Evolutionary conservation across 2,888 invertebrate genomes (phyloP).

Genomic region (Diarsia rubi): DNA sequence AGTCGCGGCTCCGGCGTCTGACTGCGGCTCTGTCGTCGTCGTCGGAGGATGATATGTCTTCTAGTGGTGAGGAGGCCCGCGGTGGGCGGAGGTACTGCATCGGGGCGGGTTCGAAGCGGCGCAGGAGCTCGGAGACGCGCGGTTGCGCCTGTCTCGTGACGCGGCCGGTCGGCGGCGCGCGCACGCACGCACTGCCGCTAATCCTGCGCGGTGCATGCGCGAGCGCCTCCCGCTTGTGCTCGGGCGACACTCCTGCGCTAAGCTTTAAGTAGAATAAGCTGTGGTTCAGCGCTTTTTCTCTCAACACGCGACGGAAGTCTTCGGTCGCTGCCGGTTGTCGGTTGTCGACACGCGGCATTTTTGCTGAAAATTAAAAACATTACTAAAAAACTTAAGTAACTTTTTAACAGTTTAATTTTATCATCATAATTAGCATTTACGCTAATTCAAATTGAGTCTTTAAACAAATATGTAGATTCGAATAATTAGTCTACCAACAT

Average conservation of each 20-base stretch:
- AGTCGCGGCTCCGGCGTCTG: conserved; percentile 85
- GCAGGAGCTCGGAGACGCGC: conserved; percentile 85
- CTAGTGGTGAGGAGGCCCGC: conserved; percentile 82
- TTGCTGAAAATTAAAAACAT: conserved; percentile 55
- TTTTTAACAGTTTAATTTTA: conserved; percentile 4
- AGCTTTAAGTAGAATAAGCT: conserved; percentile 89
- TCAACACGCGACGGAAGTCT: conserved; percentile 87
- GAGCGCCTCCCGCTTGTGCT: conserved; percentile 70
- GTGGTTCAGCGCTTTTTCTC: conserved; percentile 88
- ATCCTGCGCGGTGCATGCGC: conserved; percentile 69
- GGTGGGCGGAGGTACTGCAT: conserved; percentile 89
- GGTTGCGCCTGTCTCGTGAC: conserved; percentile 83
- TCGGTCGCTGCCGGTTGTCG: conserved; percentile 78
- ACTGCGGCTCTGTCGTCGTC: conserved; percentile 88
- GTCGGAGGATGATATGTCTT: conserved; percentile 87
- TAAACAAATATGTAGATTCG: conserved; percentile 23
- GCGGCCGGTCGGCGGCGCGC: conserved; percentile 84
- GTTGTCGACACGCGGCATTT: conserved; percentile 85
- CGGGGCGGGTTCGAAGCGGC: conserved; percentile 85
- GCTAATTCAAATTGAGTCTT: conserved; percentile 16
- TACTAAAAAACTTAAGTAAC: background rate
- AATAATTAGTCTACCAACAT: conserved; percentile 11
- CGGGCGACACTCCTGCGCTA: conserved; percentile 80
- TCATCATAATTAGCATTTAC: conserved; percentile 1
- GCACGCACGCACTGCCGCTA: conserved; percentile 81